phyloP scores from a whole-genome alignment of 2,888 invertebrate species.

The Melipona beecheii region DNA sequence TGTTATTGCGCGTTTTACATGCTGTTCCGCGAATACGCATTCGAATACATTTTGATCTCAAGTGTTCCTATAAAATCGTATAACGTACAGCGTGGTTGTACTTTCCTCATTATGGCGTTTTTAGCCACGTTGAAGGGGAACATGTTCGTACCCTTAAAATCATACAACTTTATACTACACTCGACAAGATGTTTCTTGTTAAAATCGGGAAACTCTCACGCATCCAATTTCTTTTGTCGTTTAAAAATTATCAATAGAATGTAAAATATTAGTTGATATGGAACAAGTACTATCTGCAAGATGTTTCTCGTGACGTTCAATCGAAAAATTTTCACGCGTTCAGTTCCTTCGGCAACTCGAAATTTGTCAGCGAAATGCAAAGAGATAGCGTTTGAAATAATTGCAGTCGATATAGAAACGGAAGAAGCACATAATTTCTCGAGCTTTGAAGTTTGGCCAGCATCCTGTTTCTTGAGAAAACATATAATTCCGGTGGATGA shows the following conservation, averaged over 20 bases:
- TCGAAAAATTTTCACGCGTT: too few species aligned
- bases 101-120: not conserved
- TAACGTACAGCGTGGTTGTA: not conserved
- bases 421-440: not conserved
- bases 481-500: constrained; percentile 24
- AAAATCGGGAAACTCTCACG: not conserved
- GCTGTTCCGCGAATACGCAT: not conserved
- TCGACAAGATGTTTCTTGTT: not conserved
- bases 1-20: not conserved
- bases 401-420: not conserved
- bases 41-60: not conserved
- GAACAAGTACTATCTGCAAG: too few species aligned
- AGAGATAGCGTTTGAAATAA: too few species aligned
- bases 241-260: not conserved
- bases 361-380: too few species aligned
- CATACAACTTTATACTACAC: not conserved
- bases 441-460: constrained; percentile 39
- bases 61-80: not conserved
- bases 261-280: not conserved
- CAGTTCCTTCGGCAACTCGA: too few species aligned
- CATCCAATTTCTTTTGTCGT: not conserved
- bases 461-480: constrained; percentile 51
- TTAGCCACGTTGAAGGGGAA: not conserved
- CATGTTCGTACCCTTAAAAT: not conserved
- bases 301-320: too few species aligned